phyloP scores from a whole-genome alignment of 2,888 invertebrate species.

The Chrysolina haemoptera region DNA sequence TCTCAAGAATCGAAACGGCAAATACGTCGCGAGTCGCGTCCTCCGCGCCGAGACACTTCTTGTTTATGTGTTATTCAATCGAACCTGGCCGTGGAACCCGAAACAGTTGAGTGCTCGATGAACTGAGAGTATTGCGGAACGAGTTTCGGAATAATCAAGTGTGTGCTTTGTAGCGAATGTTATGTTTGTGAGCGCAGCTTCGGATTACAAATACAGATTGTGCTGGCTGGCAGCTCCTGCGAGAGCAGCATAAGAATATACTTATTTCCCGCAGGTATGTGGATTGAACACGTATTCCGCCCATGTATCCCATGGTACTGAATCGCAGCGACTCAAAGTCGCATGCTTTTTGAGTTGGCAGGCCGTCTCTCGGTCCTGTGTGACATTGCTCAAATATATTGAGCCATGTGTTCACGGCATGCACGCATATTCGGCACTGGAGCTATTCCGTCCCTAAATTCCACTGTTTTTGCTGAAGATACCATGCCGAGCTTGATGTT shows the following conservation, averaged over 20 bases:
- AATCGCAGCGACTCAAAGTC: background rate
- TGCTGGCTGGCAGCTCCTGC: slow-evolving; percentile 57
- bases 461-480: slow-evolving; percentile 56
- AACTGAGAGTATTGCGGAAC: slow-evolving; percentile 40
- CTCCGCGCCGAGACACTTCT: slow-evolving; percentile 43
- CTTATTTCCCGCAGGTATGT: slow-evolving; percentile 57
- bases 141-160: slow-evolving; percentile 36
- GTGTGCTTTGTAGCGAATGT: slow-evolving; percentile 47
- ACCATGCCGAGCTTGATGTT: background rate
- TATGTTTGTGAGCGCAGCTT: slow-evolving; percentile 46
- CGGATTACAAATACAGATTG: slow-evolving; percentile 53
- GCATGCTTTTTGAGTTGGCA: slow-evolving; percentile 15
- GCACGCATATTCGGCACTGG: slow-evolving; percentile 31
- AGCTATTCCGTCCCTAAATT: slow-evolving; percentile 52
- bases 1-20: slow-evolving; percentile 64
- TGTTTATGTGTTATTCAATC: slow-evolving; percentile 47
- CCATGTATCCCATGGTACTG: slow-evolving; percentile 11
- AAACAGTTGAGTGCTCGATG: slow-evolving; percentile 33
- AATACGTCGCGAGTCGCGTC: slow-evolving; percentile 55
- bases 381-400: slow-evolving; percentile 62
- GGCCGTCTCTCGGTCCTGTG: slow-evolving; percentile 47
- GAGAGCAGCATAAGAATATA: slow-evolving; percentile 43
- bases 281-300: slow-evolving; percentile 20
- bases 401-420: slow-evolving; percentile 57
- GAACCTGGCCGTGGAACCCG: slow-evolving; percentile 32